Evolutionary conservation across 2,797 vertebrate species (phyloP).

Genomic region (Oryzias dopingdopingensis): DNA sequence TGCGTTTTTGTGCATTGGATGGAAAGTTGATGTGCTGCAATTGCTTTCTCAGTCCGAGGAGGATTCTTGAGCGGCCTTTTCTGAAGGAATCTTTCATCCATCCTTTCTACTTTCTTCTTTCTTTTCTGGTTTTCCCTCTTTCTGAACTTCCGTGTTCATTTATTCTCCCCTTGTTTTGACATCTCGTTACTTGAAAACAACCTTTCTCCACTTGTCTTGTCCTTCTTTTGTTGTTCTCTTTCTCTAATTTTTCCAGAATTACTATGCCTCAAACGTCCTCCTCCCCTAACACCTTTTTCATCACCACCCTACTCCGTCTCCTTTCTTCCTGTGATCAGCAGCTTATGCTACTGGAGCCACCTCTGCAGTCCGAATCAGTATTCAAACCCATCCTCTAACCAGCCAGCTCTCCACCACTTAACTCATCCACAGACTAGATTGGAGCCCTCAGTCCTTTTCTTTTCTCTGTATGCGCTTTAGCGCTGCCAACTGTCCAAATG

Average conservation of each 20-base stretch:
- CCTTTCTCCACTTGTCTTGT: conserved; percentile 13
- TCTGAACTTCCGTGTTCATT: conserved; percentile 8
- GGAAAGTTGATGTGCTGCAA: conserved; percentile 28
- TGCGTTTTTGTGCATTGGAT: conserved; percentile 15
- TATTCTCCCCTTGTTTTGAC: conserved; percentile 9
- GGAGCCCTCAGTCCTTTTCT: conserved; percentile 6
- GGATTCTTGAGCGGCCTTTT: conserved; percentile 24
- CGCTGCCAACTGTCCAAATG: conserved; percentile 19
- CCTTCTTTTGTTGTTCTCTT: conserved; percentile 7
- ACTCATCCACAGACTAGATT: conserved; percentile 27
- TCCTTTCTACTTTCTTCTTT: conserved; percentile 19
- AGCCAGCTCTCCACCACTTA: conserved; percentile 33
- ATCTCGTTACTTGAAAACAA: conserved; percentile 8
- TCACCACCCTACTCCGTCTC: background rate
- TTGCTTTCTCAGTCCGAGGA: conserved; percentile 25
- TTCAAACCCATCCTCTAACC: conserved; percentile 40
- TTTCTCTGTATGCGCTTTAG: conserved; percentile 7
- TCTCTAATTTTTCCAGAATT: background rate
- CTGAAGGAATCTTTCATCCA: conserved; percentile 44
- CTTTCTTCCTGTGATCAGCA: conserved; percentile 32
- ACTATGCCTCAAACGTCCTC: background rate
- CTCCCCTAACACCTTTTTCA: too few relatives aligned
- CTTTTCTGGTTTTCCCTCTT: conserved; percentile 23
- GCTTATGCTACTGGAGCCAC: conserved; percentile 27
- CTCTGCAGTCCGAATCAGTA: conserved; percentile 55